These are phyloP conservation scores for Alces alces DNA, from an alignment of 2,113 vertebrate genomes.

Conservation along the genomic window DNA sequence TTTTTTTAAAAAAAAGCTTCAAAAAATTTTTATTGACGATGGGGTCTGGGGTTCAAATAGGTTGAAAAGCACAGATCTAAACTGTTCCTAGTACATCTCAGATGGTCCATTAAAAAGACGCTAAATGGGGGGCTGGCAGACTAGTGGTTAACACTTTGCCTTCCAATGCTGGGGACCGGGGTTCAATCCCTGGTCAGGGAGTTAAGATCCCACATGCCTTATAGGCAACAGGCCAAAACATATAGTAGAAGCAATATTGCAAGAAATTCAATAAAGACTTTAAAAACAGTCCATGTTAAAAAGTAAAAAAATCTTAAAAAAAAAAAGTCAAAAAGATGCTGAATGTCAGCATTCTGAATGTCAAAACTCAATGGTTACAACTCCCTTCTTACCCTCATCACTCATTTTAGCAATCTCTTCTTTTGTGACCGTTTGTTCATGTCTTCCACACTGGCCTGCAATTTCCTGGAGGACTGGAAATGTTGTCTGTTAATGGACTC, in stretches of 20 bases:
- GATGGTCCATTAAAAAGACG: background rate
- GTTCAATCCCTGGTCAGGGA: background rate
- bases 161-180: background rate
- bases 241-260: background rate
- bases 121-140: background rate
- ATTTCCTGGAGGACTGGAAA: background rate
- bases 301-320: background rate
- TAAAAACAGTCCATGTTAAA: background rate
- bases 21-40: background rate
- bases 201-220: background rate
- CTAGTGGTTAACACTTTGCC: background rate
- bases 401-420: background rate
- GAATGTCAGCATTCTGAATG: background rate
- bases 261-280: background rate
- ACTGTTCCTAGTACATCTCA: background rate
- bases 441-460: background rate
- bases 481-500: background rate
- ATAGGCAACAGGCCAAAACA: background rate
- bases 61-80: background rate
- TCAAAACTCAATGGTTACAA: too few relatives aligned
- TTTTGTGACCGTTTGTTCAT: accelerated
- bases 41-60: too few relatives aligned
- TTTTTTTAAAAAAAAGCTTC: background rate
- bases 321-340: background rate
- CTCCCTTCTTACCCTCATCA: background rate